These are phyloP conservation scores for Drosophila demipolita DNA, from an alignment of 2,888 invertebrate genomes.

Conservation along the genomic window DNA sequence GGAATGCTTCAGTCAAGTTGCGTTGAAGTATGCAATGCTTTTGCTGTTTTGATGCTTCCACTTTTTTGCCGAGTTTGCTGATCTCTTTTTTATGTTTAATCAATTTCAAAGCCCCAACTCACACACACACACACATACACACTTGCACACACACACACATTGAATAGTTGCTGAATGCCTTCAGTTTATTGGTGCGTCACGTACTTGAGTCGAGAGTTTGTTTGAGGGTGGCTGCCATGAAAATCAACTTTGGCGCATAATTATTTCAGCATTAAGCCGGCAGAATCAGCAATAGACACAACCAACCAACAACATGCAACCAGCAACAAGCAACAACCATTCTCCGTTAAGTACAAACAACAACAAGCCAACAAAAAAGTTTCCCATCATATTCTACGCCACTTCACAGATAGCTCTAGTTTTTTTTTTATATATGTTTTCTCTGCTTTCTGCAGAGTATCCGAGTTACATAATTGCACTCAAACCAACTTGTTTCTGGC, in stretches of 20 bases:
- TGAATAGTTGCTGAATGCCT: conserved; percentile 28
- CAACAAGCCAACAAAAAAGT: conserved; percentile 57
- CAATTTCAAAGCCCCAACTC: conserved; percentile 41
- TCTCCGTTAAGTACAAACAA: conserved; percentile 34
- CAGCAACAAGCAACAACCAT: conserved; percentile 30
- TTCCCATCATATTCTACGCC: conserved; percentile 57
- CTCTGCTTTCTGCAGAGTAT: conserved; percentile 24
- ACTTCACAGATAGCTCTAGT: conserved; percentile 25
- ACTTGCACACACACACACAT: conserved; percentile 7
- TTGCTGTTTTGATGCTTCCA: conserved; percentile 27
- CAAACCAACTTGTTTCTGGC: conserved; percentile 50
- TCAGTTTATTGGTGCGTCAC: conserved; percentile 62
- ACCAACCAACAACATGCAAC: not conserved
- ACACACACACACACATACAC: conserved; percentile 7
- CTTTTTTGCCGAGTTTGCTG: conserved; percentile 57
- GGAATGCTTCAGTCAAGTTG: conserved; percentile 7
- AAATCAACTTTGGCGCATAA: conserved; percentile 62
- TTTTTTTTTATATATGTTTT: conserved; percentile 31
- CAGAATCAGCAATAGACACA: conserved; percentile 27
- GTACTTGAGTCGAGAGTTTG: conserved; percentile 53
- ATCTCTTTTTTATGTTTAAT: conserved; percentile 66
- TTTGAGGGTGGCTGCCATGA: conserved; percentile 14
- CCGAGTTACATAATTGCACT: conserved; percentile 58
- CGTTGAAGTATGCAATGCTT: conserved; percentile 38
- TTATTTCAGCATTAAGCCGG: conserved; percentile 64